Evolutionary conservation across 2,113 vertebrate species (phyloP).

Genomic region (Microcebus murinus): DNA sequence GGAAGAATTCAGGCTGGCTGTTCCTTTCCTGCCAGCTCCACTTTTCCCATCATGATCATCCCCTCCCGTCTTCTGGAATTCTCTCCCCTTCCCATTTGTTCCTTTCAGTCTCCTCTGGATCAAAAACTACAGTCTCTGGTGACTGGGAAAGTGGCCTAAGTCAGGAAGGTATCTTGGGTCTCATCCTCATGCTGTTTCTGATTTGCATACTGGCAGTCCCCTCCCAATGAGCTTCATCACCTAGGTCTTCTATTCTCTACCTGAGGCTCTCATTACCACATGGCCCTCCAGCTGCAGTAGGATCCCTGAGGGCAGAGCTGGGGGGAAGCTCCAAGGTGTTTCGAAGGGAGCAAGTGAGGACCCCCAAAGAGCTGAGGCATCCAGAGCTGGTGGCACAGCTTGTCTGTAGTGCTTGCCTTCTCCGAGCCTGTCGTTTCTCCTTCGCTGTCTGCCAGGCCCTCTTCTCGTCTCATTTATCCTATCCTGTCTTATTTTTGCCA

Average conservation of each 20-base stretch:
- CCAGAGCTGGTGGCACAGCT: not conserved
- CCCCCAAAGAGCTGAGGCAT: not conserved
- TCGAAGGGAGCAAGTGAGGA: not conserved
- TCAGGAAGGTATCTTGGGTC: not conserved
- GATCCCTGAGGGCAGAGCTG: not conserved
- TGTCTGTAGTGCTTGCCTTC: slow-evolving; percentile 16
- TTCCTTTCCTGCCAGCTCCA: slow-evolving; percentile 51
- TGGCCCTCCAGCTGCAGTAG: not conserved
- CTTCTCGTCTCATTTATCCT: not conserved
- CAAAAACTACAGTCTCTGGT: slow-evolving; percentile 8
- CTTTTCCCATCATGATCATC: slow-evolving; percentile 37
- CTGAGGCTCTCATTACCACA: not conserved
- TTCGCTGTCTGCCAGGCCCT: not conserved
- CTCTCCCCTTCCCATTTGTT: slow-evolving; percentile 25
- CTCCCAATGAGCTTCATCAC: not conserved
- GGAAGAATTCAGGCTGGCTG: slow-evolving; percentile 49
- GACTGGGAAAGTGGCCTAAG: not conserved
- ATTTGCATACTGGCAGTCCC: not conserved
- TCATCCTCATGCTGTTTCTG: not conserved
- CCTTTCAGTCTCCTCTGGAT: not conserved
- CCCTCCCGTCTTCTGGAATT: slow-evolving; percentile 34
- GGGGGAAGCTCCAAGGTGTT: not conserved
- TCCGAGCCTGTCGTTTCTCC: not conserved
- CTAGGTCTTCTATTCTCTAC: not conserved
- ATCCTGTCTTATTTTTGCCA: not conserved